Conservation (phyloP, 2,888 invertebrate species). For the Spisula subtruncata region DNA sequence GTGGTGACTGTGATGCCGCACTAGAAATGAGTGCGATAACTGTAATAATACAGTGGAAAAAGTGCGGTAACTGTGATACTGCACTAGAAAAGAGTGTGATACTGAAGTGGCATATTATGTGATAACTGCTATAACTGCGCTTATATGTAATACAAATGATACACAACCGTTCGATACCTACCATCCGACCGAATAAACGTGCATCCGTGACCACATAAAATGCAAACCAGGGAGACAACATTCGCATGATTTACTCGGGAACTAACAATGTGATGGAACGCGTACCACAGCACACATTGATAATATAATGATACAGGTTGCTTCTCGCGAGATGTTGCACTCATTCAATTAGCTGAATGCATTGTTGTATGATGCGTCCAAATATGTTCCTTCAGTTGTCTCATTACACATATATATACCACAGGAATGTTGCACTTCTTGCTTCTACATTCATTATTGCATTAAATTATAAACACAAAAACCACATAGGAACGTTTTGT, state of each 20-base stretch:
- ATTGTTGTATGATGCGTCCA: constrained; percentile 8
- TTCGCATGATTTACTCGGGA: neutral
- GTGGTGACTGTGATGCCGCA: no score
- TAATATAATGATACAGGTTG: neutral
- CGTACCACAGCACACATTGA: neutral
- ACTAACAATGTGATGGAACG: neutral
- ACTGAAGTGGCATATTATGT: no score
- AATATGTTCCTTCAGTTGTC: neutral
- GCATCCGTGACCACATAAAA: no score
- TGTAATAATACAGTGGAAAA: no score
- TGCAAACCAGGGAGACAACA: neutral
- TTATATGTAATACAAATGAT: no score
- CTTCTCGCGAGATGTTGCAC: neutral
- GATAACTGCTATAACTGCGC: no score
- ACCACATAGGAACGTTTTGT: neutral
- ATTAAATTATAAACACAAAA: constrained; percentile 16
- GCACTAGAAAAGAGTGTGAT: no score
- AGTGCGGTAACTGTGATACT: no score
- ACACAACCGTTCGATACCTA: no score
- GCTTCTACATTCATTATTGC: neutral
- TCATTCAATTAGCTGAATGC: neutral
- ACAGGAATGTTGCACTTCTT: neutral
- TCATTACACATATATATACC: neutral
- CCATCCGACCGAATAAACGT: no score
- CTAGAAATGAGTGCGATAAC: no score